These are phyloP conservation scores for Heliconius sara DNA, from an alignment of 2,888 invertebrate genomes.

Conservation along the genomic window DNA sequence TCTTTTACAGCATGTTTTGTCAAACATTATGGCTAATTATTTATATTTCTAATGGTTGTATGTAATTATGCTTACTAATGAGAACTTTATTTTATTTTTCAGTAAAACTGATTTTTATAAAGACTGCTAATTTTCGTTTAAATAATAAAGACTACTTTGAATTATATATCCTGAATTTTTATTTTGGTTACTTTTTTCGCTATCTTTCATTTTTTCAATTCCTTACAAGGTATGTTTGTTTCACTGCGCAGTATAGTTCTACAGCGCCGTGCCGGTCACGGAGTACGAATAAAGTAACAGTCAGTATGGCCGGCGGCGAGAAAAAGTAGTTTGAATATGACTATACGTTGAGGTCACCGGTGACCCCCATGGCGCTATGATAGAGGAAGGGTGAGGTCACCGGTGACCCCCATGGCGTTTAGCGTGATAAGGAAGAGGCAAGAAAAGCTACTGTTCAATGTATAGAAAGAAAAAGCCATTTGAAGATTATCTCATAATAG, in stretches of 20 bases:
- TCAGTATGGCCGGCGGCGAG: conserved; percentile 49
- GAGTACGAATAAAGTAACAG: conserved; percentile 48
- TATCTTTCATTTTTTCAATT: conserved; percentile 51
- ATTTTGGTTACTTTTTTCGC: conserved; percentile 24
- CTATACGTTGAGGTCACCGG: conserved; percentile 53
- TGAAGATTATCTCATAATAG: too few relatives aligned
- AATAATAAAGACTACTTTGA: conserved; percentile 50
- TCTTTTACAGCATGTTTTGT: conserved; percentile 44
- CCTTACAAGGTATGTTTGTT: conserved; percentile 50
- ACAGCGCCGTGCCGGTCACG: conserved; percentile 50
- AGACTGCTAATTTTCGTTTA: conserved; percentile 50
- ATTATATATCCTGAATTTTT: conserved; percentile 45
- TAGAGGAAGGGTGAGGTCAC: conserved; percentile 45
- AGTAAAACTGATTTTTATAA: conserved; percentile 49
- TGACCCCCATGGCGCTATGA: conserved; percentile 52
- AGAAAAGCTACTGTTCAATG: too few relatives aligned
- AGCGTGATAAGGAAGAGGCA: neutral
- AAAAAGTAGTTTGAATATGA: conserved; percentile 51
- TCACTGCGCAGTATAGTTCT: conserved; percentile 51
- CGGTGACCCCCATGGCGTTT: neutral
- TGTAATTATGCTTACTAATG: conserved; percentile 51
- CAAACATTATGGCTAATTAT: conserved; percentile 52
- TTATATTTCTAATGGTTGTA: conserved; percentile 51
- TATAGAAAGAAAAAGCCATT: too few relatives aligned
- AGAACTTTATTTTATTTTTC: conserved; percentile 51